Evolutionary conservation across 2,797 vertebrate genomes (phyloP).

Genomic region (Neoniphon sammara): DNA sequence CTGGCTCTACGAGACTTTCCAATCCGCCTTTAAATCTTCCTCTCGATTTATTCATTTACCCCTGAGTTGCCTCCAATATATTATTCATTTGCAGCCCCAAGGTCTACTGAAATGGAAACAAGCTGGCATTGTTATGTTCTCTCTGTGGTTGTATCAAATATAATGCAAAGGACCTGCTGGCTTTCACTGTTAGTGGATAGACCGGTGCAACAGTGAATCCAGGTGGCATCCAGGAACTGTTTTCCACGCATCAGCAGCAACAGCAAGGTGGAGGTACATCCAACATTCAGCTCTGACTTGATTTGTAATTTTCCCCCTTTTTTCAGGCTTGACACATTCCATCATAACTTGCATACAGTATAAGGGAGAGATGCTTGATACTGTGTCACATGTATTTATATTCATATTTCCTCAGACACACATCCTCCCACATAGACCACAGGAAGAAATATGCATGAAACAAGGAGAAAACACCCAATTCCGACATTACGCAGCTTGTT

Average conservation of each 20-base stretch:
- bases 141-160: slow-evolving; percentile 65
- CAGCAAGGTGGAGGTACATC: slow-evolving; percentile 33
- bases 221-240: slow-evolving; percentile 42
- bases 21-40: slow-evolving; percentile 25
- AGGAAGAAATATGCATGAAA: slow-evolving; percentile 38
- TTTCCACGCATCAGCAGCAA: slow-evolving; percentile 33
- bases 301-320: slow-evolving; percentile 46
- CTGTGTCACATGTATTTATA: slow-evolving; percentile 46
- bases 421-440: slow-evolving; percentile 57
- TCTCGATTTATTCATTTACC: slow-evolving; percentile 77
- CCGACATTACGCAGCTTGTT: slow-evolving; percentile 16
- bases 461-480: slow-evolving; percentile 28
- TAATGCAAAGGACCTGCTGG: slow-evolving; percentile 61
- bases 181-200: slow-evolving; percentile 47
- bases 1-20: slow-evolving; percentile 70
- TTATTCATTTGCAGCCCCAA: slow-evolving; percentile 77
- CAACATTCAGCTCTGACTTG: slow-evolving; percentile 31
- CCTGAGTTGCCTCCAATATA: slow-evolving; percentile 71
- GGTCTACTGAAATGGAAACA: slow-evolving; percentile 73
- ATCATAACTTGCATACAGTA: slow-evolving; percentile 48
- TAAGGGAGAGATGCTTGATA: slow-evolving; percentile 50
- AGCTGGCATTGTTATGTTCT: slow-evolving; percentile 66
- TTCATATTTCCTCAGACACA: slow-evolving; percentile 38
- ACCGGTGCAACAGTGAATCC: slow-evolving; percentile 44
- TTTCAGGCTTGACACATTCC: slow-evolving; percentile 39